Conservation (phyloP, 1,140 invertebrate species). For the Drosophila setifemur region DNA sequence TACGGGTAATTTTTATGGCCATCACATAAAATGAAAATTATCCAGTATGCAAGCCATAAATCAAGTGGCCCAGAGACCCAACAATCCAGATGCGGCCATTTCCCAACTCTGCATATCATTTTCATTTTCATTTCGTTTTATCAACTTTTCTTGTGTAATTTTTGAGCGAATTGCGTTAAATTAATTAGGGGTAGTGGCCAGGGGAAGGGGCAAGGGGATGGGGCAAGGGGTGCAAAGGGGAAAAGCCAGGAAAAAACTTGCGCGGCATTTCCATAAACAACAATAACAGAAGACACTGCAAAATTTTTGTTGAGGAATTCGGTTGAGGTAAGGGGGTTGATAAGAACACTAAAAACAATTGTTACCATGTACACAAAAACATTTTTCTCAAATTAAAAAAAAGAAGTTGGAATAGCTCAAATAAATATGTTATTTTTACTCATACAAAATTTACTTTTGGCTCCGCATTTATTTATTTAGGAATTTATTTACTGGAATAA, state of each 20-base stretch:
- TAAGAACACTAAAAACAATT: no score
- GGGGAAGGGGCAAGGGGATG: not conserved
- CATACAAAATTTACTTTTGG: no score
- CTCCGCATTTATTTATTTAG: no score
- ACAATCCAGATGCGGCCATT: conserved; percentile 41
- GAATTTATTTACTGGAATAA: no score
- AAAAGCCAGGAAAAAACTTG: conserved; percentile 45
- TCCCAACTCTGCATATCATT: conserved; percentile 41
- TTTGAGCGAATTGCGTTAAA: conserved; percentile 58
- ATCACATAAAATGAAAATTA: conserved; percentile 45
- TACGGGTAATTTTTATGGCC: conserved; percentile 53
- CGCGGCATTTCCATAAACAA: conserved; percentile 56
- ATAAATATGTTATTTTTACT: no score
- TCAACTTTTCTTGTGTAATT: conserved; percentile 47
- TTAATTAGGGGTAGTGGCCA: conserved; percentile 62
- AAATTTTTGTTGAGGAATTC: conserved; percentile 16
- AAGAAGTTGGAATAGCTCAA: no score
- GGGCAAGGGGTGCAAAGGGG: not conserved
- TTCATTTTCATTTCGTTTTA: conserved; percentile 53
- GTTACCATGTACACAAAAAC: no score
- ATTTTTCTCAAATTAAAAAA: no score
- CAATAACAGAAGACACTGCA: conserved; percentile 48
- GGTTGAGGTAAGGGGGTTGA: not conserved
- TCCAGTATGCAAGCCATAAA: conserved; percentile 39
- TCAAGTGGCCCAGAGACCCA: conserved; percentile 12